Percentiles rank a stretch among this genome's conserved stretches.
These are phyloP conservation scores for Aethina tumida DNA, from an alignment of 1,140 invertebrate species.

Conservation along the genomic window DNA sequence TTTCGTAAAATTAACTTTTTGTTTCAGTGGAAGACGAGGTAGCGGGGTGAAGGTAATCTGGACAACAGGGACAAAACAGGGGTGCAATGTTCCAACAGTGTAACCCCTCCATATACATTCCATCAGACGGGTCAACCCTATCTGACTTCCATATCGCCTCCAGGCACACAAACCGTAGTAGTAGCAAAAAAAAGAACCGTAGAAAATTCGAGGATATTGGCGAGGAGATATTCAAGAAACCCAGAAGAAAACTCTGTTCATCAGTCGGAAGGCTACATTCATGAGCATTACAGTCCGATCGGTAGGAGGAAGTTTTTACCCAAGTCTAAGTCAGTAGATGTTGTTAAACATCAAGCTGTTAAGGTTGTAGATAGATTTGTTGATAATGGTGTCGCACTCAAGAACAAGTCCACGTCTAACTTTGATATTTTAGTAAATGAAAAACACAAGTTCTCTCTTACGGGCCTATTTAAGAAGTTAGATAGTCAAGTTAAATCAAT, in stretches of 20 bases:
- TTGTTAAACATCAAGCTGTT: not conserved
- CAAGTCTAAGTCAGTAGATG: conserved; percentile 13
- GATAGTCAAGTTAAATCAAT: conserved; percentile 19
- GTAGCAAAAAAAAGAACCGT: conserved; percentile 7
- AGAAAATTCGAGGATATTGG: conserved; percentile 20
- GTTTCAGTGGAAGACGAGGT: conserved; percentile 6
- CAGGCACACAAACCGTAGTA: conserved; percentile 1
- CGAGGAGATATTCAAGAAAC: conserved; percentile 13
- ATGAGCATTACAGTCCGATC: conserved; percentile 28
- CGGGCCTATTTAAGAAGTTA: conserved; percentile 11
- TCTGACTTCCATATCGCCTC: not conserved
- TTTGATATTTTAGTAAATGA: conserved; percentile 6
- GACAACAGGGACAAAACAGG: conserved; percentile 4
- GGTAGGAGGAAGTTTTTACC: conserved; percentile 7
- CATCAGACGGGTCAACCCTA: conserved; percentile 9
- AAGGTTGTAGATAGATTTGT: not conserved
- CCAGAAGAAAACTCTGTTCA: conserved; percentile 4
- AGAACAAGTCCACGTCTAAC: conserved; percentile 10
- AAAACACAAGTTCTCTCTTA: conserved; percentile 5
- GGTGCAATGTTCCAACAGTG: conserved; percentile 20
- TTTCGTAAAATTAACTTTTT: too few relatives aligned
- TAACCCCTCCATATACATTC: conserved; percentile 11
- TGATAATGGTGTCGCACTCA: not conserved
- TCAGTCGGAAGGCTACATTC: conserved; percentile 21
- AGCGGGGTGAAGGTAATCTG: conserved; percentile 8